Base-by-base conservation (phyloP, 2,113 vertebrate species). In the Stigmatopora nigra region DNA sequence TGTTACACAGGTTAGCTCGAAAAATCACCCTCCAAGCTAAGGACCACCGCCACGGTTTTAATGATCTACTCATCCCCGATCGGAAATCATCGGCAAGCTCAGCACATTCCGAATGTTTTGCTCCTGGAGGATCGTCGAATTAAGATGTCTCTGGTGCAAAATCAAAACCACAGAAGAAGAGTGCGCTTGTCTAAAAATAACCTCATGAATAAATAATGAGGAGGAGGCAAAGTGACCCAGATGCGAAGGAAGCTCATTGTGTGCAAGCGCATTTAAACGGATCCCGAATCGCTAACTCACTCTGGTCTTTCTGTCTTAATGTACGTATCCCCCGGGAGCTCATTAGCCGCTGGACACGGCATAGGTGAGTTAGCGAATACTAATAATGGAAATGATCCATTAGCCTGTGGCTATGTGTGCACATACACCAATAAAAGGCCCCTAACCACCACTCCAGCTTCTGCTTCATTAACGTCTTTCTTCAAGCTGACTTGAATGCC, bases 311-410 rank as follows among this genome's bases (percentile, higher is more conserved):
- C n/a, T 77, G 83, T 86, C 79, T 84, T 73, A 80, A 83, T 82
- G 84, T 71, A 79, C 82, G 82, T 80, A 78, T 84, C 87, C 83
- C 65, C 78, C 78, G 87, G 82, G 87, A 86, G 66, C 85, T 88
- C 84, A 86, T 88, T 88, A 88, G 82, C 81, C 80, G 45, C 25
- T 72, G 71, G 74, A 70, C 65, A 65, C 76, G 78, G 78, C 63
- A 10, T 41, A 71, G 76, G 68, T 61, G 48, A 73, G 75, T 76
- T 62, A 53, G 25, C 51, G 56, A 61, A 55, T 71, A 41, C 38
- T 41, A 63, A 77, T 70, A 72, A 70, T 20, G 5, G 41, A 6
- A 45, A 61, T 61, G 15, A 31, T 38, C 19, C 72, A 73, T 72
- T 71, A 61, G 59, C 68, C 70, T 35, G 49, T 48, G 48, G 75